Base-by-base conservation (phyloP, 1,140 invertebrate species). In the Mylabris phalerata region DNA sequence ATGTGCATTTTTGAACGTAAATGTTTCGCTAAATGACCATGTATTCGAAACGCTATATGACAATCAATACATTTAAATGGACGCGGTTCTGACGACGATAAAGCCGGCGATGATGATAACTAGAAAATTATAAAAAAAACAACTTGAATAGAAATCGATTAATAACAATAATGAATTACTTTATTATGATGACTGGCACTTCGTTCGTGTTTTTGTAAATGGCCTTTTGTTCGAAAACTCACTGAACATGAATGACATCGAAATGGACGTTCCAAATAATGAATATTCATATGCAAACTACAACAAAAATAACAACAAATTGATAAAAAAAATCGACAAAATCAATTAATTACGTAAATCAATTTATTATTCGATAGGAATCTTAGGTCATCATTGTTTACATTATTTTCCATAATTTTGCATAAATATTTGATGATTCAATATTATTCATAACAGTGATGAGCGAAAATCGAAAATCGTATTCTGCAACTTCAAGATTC, bases 1-100 rank as follows among this genome's bases (percentile, higher is more conserved):
- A 98, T 95, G 71, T 99, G 96, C 83, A 93, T 91, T 80, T 98
- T 98, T 32, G 93, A 96, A 41, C 95, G 82, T 42, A 98, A 78
- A 80, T 98, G 96, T 77, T 98, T 98, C 0, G 94, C 92, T 63
- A 98, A 78, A 75, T 98, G 94, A 0, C 93, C 95, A 69, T 96
- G 93, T 69, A 97, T 97, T 60, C 95, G 83, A 73, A 98, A 98
- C 1, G 93, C 93, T 58, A 95, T 90, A 73, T 93, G 93, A 74
- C 96, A 98, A 69, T 97, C 93, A 4, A 84, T 86, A 78, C 95
- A 98, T 69, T 94, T 93, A 69, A 95, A 97, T 4, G 94, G 93
- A 47, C 94, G 80, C 10, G 94, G 94, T 78, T 97, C 95, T 52
- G 89, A 89, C 0, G 87, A 74, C 3, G 70, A 73, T 50, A 67